phyloP scores from a whole-genome alignment of 2,113 vertebrate genomes.

The Lucifuga dentata region DNA sequence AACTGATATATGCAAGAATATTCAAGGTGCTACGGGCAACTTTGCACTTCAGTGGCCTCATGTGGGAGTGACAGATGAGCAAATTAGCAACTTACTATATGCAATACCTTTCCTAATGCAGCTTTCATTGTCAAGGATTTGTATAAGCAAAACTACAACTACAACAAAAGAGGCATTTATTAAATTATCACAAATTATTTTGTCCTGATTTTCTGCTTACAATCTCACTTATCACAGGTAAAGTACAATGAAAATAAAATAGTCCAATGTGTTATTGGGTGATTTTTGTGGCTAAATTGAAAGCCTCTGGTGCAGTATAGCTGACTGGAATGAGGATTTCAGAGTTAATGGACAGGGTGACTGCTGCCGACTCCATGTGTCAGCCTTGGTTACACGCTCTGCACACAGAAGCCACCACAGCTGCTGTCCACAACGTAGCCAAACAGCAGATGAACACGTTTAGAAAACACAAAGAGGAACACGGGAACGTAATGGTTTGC shows the following conservation, averaged over 20 bases:
- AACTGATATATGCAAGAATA: too few species aligned
- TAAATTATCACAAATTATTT: slow-evolving; percentile 52
- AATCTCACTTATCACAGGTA: slow-evolving; percentile 46
- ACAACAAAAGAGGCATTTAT: not conserved
- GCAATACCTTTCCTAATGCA: too few species aligned
- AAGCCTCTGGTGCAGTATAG: slow-evolving; percentile 37
- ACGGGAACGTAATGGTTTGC: not conserved
- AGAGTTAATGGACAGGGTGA: slow-evolving; percentile 71
- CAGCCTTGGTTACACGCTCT: slow-evolving; percentile 73
- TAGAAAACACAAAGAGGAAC: slow-evolving; percentile 27
- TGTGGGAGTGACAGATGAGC: too few species aligned
- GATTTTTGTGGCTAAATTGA: slow-evolving; percentile 39
- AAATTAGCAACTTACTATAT: not conserved
- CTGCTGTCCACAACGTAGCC: slow-evolving; percentile 7
- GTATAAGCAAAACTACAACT: not conserved
- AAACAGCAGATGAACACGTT: slow-evolving; percentile 8
- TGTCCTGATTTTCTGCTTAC: slow-evolving; percentile 26
- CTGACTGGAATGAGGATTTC: slow-evolving; percentile 72
- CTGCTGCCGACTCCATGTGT: slow-evolving; percentile 69
- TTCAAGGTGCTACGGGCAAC: too few species aligned
- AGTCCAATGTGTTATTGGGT: slow-evolving; percentile 50
- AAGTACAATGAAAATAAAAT: slow-evolving; percentile 49
- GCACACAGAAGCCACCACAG: slow-evolving; percentile 51
- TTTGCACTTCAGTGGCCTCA: too few species aligned
- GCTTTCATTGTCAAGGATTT: too few species aligned